Conservation (phyloP, 2,888 invertebrate genomes). For the Polymixis flavicincta region DNA sequence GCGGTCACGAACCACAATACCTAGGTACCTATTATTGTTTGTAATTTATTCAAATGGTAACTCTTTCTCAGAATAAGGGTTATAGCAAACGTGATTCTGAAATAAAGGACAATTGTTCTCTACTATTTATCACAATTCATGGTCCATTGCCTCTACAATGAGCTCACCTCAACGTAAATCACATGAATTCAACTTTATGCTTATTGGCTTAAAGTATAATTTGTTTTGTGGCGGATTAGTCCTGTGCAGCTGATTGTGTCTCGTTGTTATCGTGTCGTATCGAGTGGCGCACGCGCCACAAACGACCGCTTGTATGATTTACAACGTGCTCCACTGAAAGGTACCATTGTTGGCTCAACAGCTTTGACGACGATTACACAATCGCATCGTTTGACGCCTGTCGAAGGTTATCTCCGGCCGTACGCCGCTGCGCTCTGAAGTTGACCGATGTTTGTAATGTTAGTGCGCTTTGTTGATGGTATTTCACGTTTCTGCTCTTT, state of each 20-base stretch:
- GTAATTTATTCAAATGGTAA: constrained; percentile 63
- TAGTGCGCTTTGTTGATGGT: constrained; percentile 71
- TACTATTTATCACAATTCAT: constrained; percentile 76
- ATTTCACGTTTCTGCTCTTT: constrained; percentile 84
- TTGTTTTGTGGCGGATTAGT: constrained; percentile 66
- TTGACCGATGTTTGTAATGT: constrained; percentile 67
- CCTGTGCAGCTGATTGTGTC: constrained; percentile 69
- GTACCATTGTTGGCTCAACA: constrained; percentile 84
- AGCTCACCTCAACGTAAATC: constrained; percentile 51
- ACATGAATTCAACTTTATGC: constrained; percentile 68
- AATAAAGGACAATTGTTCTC: constrained; percentile 79
- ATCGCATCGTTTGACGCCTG: constrained; percentile 81
- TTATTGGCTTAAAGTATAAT: constrained; percentile 66
- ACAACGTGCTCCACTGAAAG: constrained; percentile 82
- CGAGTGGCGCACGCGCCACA: constrained; percentile 86
- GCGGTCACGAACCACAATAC: constrained; percentile 69
- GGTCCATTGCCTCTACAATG: constrained; percentile 64
- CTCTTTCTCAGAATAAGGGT: constrained; percentile 71
- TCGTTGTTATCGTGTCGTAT: constrained; percentile 75
- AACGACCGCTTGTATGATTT: constrained; percentile 86
- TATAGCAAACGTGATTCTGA: constrained; percentile 76
- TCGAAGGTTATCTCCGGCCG: constrained; percentile 81
- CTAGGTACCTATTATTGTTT: constrained; percentile 53
- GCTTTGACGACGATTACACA: constrained; percentile 81
- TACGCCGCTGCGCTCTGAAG: constrained; percentile 59